Base-by-base conservation (phyloP, 2,888 invertebrate genomes). In the Chironomus riparius region DNA sequence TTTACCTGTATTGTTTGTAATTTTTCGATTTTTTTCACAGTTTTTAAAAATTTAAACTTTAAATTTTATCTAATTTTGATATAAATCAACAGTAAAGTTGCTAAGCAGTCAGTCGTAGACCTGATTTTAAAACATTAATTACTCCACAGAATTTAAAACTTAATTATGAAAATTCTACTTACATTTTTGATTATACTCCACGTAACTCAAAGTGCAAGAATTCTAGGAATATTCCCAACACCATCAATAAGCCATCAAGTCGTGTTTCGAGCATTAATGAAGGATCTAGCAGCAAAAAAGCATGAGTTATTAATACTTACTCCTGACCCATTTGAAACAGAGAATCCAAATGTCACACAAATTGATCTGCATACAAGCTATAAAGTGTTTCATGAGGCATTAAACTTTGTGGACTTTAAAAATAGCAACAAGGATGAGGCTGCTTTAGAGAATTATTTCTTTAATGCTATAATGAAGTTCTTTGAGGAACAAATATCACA, bases 221-320 rank as follows among this genome's bases (percentile, higher is more conserved):
- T 83, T 47, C 77, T 83, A 75, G 82, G 83, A 0, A 77, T 84
- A 0, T 83, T 83, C 70, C 82, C 83, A 68, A 82, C 82, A n/a
- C 80, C 80, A 68, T 80, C 82, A 50, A 81, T 80, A 3, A 83
- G 84, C n/a, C 83, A 83, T 80, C 76, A 82, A 24, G 82, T 83
- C 13, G 80, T 83, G 0, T 81, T 83, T 56, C 82, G 82, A 81
- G 80, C 83, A 0, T 68, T 81, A 2, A 80, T 80, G 74, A 81
- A 80, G 76, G 79, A 80, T 0, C 77, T 84, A 68, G 81, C 81
- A 0, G 81, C 82, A 77, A 77, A 79, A 47, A 84, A 84, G 0
- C 84, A 83, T 77, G 81, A 84, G 10, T 47, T 74, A 2, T 61
- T 62, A 12, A 65, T 65, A 65, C n/a, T 73, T 6, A 56, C 76